These are phyloP conservation scores for Heliothis peltigera DNA, from an alignment of 2,888 invertebrate genomes.

Conservation along the genomic window DNA sequence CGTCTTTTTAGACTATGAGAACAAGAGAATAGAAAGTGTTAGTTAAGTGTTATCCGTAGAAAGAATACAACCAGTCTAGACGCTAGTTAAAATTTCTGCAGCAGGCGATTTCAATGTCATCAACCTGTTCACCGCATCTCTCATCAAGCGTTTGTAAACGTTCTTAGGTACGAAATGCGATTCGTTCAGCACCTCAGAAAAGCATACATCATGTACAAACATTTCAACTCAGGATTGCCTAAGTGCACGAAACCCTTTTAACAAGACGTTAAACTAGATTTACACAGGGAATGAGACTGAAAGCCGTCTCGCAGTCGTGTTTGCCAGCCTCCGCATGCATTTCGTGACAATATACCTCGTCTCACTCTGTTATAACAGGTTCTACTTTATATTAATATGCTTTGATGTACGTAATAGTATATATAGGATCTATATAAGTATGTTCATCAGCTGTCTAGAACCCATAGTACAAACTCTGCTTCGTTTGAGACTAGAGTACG, in stretches of 20 bases:
- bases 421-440: no score
- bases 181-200: constrained; percentile 8
- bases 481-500: no score
- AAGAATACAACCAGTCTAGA: no score
- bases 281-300: constrained; percentile 59
- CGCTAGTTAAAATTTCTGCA: no score
- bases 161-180: constrained; percentile 8
- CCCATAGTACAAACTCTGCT: no score
- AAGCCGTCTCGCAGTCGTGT: constrained; percentile 40
- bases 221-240: constrained; percentile 35
- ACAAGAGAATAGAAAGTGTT: no score
- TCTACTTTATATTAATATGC: constrained; percentile 34
- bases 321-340: constrained; percentile 52
- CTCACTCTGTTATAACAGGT: constrained; percentile 29
- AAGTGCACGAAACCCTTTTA: constrained; percentile 61
- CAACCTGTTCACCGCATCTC: neutral
- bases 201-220: constrained; percentile 39
- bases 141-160: constrained; percentile 16
- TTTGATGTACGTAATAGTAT: constrained; percentile 21
- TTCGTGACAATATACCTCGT: constrained; percentile 39
- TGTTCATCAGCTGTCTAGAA: no score
- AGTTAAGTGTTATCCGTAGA: no score
- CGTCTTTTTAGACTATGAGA: no score
- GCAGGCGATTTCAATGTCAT: no score
- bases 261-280: constrained; percentile 62